Percentiles rank a stretch among this genome's conserved stretches.
Conservation (phyloP, 2,113 vertebrate genomes). For the Festucalex cinctus region DNA sequence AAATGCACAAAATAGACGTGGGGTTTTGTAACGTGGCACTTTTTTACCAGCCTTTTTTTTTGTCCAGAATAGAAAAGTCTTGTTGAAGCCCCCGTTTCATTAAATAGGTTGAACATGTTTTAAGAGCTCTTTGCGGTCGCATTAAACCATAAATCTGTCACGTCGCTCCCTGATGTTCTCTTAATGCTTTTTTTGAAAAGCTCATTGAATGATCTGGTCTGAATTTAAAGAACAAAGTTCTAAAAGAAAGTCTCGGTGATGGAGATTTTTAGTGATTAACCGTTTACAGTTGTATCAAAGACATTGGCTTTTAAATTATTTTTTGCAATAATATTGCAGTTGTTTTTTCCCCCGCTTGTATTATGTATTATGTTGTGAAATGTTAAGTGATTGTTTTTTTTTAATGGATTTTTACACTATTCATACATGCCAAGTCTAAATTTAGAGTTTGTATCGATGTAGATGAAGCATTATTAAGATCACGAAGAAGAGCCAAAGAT, state of each 20-base stretch:
- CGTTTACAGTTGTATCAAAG: no score
- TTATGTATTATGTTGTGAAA: no score
- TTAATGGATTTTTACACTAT: no score
- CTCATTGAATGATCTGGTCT: slow-evolving; percentile 25
- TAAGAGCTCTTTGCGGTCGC: slow-evolving; percentile 40
- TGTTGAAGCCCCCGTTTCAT: slow-evolving; percentile 29
- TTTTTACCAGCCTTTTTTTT: not conserved
- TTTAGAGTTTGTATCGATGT: no score
- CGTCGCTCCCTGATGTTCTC: slow-evolving; percentile 42
- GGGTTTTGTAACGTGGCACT: slow-evolving; percentile 5
- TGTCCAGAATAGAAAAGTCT: slow-evolving; percentile 17
- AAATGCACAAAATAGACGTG: slow-evolving; percentile 8
- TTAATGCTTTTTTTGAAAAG: slow-evolving; percentile 23
- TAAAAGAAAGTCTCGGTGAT: not conserved
- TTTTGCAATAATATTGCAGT: no score
- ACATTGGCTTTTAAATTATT: no score
- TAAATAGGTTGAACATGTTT: slow-evolving; percentile 31
- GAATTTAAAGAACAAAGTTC: slow-evolving; percentile 10
- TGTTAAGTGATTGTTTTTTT: no score
- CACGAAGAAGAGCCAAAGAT: no score
- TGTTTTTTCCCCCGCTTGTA: no score
- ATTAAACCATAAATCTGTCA: slow-evolving; percentile 55
- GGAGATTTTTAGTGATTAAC: not conserved
- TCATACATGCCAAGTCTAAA: no score
- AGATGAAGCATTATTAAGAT: no score